Conservation (phyloP, 2,797 vertebrate species). For the Chanos chanos region DNA sequence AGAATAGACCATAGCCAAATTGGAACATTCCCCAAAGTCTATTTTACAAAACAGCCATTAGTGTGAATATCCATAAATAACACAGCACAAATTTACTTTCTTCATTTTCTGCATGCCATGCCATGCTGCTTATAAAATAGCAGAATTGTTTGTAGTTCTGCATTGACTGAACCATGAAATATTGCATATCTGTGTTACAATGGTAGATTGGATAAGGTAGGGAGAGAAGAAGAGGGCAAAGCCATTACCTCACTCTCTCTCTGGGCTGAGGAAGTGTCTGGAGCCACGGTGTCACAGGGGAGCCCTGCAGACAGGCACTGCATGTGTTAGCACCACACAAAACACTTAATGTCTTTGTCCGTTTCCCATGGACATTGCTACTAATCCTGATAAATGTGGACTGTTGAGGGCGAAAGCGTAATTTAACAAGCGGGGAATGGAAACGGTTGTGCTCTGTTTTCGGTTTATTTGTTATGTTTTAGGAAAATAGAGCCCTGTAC, state of each 20-base stretch:
- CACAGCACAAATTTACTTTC: no score
- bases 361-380: slow-evolving; percentile 7
- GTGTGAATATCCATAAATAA: no score
- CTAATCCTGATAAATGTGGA: slow-evolving; percentile 10
- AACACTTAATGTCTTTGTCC: background rate
- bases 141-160: no score
- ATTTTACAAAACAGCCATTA: no score
- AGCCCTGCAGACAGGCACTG: slow-evolving; percentile 3
- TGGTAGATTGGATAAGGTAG: slow-evolving; percentile 1
- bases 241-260: slow-evolving; percentile 25
- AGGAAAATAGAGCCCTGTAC: background rate
- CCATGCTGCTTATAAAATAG: no score
- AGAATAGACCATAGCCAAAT: background rate
- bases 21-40: no score
- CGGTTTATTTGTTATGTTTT: slow-evolving; percentile 6
- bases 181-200: no score
- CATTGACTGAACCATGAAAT: no score
- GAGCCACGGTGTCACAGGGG: background rate
- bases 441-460: background rate
- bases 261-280: background rate
- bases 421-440: slow-evolving; percentile 10
- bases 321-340: background rate
- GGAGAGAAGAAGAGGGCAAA: background rate
- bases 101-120: no score
- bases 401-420: slow-evolving; percentile 1